Conservation (phyloP, 2,797 vertebrate genomes). For the Brachyalestes nurse region DNA sequence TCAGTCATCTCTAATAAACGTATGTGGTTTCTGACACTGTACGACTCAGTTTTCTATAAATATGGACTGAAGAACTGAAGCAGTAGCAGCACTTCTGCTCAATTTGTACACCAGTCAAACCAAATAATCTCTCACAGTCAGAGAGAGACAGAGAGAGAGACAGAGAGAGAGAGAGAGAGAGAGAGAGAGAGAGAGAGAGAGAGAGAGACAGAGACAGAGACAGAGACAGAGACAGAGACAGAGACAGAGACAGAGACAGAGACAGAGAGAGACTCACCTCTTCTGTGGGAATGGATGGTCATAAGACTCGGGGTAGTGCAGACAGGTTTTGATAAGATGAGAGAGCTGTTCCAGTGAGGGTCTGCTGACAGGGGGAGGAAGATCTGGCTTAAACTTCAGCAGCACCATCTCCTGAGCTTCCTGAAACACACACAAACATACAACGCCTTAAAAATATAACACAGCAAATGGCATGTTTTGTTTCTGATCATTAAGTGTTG, state of each 20-base stretch:
- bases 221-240: background rate
- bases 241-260: background rate
- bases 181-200: background rate
- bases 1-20: too few relatives aligned
- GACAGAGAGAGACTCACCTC: conserved; percentile 72
- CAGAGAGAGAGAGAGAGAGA: background rate
- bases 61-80: too few relatives aligned
- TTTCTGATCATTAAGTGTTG: too few relatives aligned
- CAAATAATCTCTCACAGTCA: background rate
- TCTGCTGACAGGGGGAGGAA: conserved; percentile 74
- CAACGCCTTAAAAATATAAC: background rate
- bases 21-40: too few relatives aligned
- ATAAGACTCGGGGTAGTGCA: conserved; percentile 92
- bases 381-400: conserved; percentile 90
- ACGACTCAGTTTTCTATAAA: too few relatives aligned
- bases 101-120: too few relatives aligned
- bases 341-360: conserved; percentile 89
- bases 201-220: background rate
- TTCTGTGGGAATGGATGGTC: conserved; percentile 87
- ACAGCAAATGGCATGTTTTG: background rate
- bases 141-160: background rate
- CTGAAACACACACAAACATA: conserved; percentile 65
- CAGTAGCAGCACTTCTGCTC: too few relatives aligned
- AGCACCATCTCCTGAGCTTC: conserved; percentile 91
- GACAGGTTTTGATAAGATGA: conserved; percentile 91